Evolutionary conservation across 2,888 invertebrate genomes (phyloP).

Genomic region (Acleris holmiana): DNA sequence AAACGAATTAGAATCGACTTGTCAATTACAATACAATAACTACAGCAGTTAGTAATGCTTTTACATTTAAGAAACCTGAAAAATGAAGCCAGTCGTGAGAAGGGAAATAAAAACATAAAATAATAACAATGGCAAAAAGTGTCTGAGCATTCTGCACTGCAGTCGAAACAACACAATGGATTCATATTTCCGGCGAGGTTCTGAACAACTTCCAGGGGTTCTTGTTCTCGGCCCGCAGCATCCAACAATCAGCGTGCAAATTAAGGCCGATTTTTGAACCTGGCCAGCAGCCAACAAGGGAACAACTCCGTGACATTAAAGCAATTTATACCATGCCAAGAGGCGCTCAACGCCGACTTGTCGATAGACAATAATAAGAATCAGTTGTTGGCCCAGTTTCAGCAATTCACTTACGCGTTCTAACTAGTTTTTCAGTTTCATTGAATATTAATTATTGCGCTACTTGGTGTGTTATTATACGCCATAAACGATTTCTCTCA

Average conservation of each 20-base stretch:
- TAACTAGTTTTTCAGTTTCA: slow-evolving; percentile 24
- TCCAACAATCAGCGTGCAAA: slow-evolving; percentile 57
- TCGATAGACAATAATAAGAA: slow-evolving; percentile 43
- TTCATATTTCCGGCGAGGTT: slow-evolving; percentile 67
- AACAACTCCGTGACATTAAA: slow-evolving; percentile 53
- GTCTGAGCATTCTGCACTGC: slow-evolving; percentile 47
- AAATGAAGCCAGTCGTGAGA: slow-evolving; percentile 5
- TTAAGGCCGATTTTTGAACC: slow-evolving; percentile 61
- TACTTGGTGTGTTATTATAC: slow-evolving; percentile 7
- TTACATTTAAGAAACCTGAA: slow-evolving; percentile 21
- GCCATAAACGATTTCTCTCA: slow-evolving; percentile 32
- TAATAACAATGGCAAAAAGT: slow-evolving; percentile 40
- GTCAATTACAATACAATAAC: slow-evolving; percentile 41
- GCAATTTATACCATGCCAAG: slow-evolving; percentile 51
- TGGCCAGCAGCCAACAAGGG: slow-evolving; percentile 61
- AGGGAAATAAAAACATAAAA: slow-evolving; percentile 44
- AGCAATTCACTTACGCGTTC: slow-evolving; percentile 24
- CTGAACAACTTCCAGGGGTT: slow-evolving; percentile 55
- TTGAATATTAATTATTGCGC: slow-evolving; percentile 30
- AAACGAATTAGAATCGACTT: slow-evolving; percentile 7
- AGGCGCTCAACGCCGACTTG: slow-evolving; percentile 44
- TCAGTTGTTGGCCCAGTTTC: slow-evolving; percentile 37
- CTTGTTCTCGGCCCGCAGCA: slow-evolving; percentile 46
- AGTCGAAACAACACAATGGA: slow-evolving; percentile 65
- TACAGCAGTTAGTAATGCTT: slow-evolving; percentile 16